Percentiles rank a stretch among this genome's conserved stretches.
phyloP scores from a whole-genome alignment of 2,797 vertebrate genomes.

The Poeciliopsis paucimaculata region DNA sequence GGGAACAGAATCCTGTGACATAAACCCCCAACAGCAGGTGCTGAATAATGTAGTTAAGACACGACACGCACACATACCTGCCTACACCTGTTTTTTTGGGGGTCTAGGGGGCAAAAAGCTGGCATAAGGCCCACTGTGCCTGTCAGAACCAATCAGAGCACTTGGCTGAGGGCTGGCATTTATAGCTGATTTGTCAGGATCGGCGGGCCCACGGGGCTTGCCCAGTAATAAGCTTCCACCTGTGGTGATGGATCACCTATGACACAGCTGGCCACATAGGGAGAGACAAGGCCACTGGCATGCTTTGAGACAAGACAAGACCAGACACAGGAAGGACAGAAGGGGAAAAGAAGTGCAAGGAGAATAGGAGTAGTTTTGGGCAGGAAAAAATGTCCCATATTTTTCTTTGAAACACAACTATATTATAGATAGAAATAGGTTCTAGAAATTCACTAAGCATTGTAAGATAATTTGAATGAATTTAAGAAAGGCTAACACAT shows the following conservation, averaged over 20 bases:
- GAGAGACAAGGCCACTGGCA: slow-evolving; percentile 71
- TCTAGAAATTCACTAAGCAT: not conserved
- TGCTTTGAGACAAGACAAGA: slow-evolving; percentile 64
- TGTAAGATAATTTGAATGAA: not conserved
- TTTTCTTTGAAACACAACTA: slow-evolving; percentile 1
- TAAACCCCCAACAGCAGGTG: slow-evolving; percentile 62
- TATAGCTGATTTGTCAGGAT: slow-evolving; percentile 79
- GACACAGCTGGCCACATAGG: slow-evolving; percentile 74
- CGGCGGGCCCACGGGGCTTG: slow-evolving; percentile 66
- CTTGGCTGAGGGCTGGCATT: slow-evolving; percentile 75
- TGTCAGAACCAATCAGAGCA: slow-evolving; percentile 79
- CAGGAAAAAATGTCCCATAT: slow-evolving; percentile 4
- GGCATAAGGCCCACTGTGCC: slow-evolving; percentile 75
- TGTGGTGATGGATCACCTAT: slow-evolving; percentile 82
- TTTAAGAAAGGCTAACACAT: not conserved
- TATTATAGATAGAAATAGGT: not conserved
- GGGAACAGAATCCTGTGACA: slow-evolving; percentile 49
- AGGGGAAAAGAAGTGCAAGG: slow-evolving; percentile 4
- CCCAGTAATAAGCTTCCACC: slow-evolving; percentile 80
- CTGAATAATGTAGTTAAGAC: slow-evolving; percentile 66
- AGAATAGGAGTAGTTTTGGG: not conserved
- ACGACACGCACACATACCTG: slow-evolving; percentile 51
- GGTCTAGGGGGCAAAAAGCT: slow-evolving; percentile 70
- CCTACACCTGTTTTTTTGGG: slow-evolving; percentile 65
- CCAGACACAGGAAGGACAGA: slow-evolving; percentile 50